Base-by-base conservation (phyloP, 2,113 vertebrate genomes). In the Lepisosteus osseus region DNA sequence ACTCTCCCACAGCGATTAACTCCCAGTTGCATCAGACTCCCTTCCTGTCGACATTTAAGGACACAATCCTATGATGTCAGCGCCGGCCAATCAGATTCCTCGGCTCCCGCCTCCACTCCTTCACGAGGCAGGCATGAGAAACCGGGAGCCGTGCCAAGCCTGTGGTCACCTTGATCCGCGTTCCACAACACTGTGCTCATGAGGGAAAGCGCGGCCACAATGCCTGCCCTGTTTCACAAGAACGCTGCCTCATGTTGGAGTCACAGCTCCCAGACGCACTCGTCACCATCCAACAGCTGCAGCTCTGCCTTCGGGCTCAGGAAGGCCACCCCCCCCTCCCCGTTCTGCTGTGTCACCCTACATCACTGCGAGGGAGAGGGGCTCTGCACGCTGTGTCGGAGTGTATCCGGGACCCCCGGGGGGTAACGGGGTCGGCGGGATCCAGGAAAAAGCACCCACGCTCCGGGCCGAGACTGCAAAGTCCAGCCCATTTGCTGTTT, bases 1-100 rank as follows among this genome's bases (percentile, higher is more conserved):
- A 29, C 12, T 17, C 29, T 70, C 69, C 66, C 47, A 62, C 15
- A 61, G 70, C 76, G 69, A 45, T 74, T 44, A 65, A 62, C 77
- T 69, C 61, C 57, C 63, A 54, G 54, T 43, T 83, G 70, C 80
- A 79, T 82, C 75, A 86, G 78, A 65, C 70, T 80, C 54, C 68
- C 70, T 79, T 85, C 81, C 83, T 75, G 73, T 72, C 81, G 76
- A 78, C 0, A 45, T 79, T 66, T 80, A 42, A 72, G 17, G n/a
- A 67, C 42, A 68, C 55, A 74, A 72, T 56, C 54, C 59, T 47
- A 69, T 66, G 77, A 81, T 68, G 65, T 82, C 74, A 82, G 9
- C 13, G 57, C 47, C 71, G 59, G 71, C 79, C 73, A 79, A 80
- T 73, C 17, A 15, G 14, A 72, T 75, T 47, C 72, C 57, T 56